Base-by-base conservation (phyloP, 2,888 invertebrate species). In the Drosophila siamana region DNA sequence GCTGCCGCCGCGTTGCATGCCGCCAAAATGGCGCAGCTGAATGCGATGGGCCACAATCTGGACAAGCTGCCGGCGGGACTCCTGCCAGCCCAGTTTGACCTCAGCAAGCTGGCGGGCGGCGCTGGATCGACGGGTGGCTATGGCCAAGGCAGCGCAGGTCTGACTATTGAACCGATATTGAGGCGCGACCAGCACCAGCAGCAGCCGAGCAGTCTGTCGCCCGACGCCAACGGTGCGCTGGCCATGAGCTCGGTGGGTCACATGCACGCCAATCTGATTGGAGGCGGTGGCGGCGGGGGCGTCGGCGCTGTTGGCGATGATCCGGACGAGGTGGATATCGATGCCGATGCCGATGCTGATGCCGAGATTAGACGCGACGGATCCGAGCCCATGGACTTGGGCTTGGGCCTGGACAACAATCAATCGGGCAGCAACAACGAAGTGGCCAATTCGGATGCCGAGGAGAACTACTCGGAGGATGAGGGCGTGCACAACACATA, bases 1-100 rank as follows among this genome's bases (percentile, higher is more conserved):
- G 94, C 95, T 78, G 94, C 95, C 73, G 96, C 96, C 0, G 96
- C 96, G 4, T 94, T 96, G 90, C 96, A 96, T 88, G 95, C 96
- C 0, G 95, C 95, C 28, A 96, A 96, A 92, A 93, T 96, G 91
- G 96, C 96, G 22, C 96, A 96, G 83, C 93, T 96, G 91, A 95
- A 94, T 89, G 95, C 95, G 4, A 93, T 95, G 93, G 93, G 93
- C 2, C 93, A 94, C 69, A 90, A 92, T 36, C 75, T 92, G 46
- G 94, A 94, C 68, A 94, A 94, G 84, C 92, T 94, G n/a, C 94
- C 94, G 9, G 80, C 92, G 1, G 88, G 91, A 13, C 75, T 92
- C 30, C 64, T 92, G 69, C 92, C 92, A 56, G 90, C 90, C 7
- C 92, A 92, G 75, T 91, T 92, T 43, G 92, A 92, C 78, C 86